Base-by-base conservation (phyloP, 2,113 vertebrate species). In the Neotragus pygmaeus region DNA sequence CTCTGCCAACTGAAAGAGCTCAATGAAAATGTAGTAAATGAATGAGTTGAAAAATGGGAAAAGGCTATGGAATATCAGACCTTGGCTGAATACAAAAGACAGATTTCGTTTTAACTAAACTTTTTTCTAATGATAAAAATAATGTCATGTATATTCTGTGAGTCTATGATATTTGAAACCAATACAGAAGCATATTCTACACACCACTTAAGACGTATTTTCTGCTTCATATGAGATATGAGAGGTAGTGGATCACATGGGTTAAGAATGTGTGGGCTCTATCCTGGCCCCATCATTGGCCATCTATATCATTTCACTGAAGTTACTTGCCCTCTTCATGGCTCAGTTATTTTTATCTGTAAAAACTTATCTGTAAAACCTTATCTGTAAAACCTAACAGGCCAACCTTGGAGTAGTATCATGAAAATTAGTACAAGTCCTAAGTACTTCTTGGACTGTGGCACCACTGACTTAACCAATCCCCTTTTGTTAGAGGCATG, bases 51-150 rank as follows among this genome's bases (percentile, higher is more conserved):
- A 92, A 97, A 84, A 75, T 84, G 4, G 14, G 25, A 47, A 92
- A 93, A 89, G 12, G 30, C 30, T 70, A 80, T 1, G 88, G 64
- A 97, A 94, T 94, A 91, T 91, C 45, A 84, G 88, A 85, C 11
- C 82, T 80, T 86, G 73, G 55, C 23, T 64, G n/a, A 88, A 89
- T 94, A 90, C 9, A 62, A 92, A 96, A 94, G 49, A 93, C 11
- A 77, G 25, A 53, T 82, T n/a, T 96, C 27, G 95, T 97, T 93
- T 62, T 10, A 94, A 75, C 3, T 30, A 49, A 39, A 17, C 13
- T 55, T 47, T 47, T 85, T 86, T 36, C 36, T 28, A 87, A 73
- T 55, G 62, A 25, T 77, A 73, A 94, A 87, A 91, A n/a, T 33
- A 70, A 43, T n/a, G 5, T 73, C 60, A 78, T 14, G 3, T 57